Evolutionary conservation across 2,888 invertebrate genomes (phyloP).

Genomic region (Acrocera orbiculus): DNA sequence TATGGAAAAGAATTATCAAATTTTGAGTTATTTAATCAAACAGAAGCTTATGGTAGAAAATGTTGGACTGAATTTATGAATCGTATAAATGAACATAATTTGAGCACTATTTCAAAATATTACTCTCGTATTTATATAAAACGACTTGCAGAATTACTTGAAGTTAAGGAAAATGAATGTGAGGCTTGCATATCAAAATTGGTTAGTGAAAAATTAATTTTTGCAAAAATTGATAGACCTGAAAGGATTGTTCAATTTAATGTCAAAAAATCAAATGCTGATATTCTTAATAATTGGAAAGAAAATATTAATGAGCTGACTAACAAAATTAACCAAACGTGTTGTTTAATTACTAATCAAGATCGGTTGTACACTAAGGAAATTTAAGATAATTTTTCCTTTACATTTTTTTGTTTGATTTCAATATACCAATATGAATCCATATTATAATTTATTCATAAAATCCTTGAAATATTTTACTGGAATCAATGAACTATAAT

Average conservation of each 20-base stretch:
- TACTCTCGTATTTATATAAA: constrained; percentile 72
- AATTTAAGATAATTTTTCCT: too few species aligned
- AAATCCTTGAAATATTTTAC: too few species aligned
- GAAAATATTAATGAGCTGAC: too few species aligned
- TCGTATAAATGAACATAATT: constrained; percentile 80
- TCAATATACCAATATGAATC: too few species aligned
- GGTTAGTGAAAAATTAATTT: constrained; percentile 69
- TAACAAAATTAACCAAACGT: too few species aligned
- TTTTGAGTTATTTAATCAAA: constrained; percentile 53
- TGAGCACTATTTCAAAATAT: constrained; percentile 92
- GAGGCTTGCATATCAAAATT: constrained; percentile 82
- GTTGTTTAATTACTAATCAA: too few species aligned
- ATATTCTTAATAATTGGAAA: too few species aligned
- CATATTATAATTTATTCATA: too few species aligned
- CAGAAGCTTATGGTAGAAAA: constrained; percentile 60
- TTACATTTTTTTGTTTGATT: too few species aligned
- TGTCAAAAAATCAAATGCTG: too few species aligned
- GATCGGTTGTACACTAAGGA: too few species aligned
- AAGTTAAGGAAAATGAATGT: constrained; percentile 63
- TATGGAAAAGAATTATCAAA: constrained; percentile 60
- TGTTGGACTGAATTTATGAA: constrained; percentile 80
- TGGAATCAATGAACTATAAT: too few species aligned
- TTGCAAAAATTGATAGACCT: constrained; percentile 82
- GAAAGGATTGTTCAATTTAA: constrained; percentile 77
- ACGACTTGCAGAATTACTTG: constrained; percentile 77